Base-by-base conservation (phyloP, 1,140 invertebrate genomes). In the Gonioctena quinquepunctata region DNA sequence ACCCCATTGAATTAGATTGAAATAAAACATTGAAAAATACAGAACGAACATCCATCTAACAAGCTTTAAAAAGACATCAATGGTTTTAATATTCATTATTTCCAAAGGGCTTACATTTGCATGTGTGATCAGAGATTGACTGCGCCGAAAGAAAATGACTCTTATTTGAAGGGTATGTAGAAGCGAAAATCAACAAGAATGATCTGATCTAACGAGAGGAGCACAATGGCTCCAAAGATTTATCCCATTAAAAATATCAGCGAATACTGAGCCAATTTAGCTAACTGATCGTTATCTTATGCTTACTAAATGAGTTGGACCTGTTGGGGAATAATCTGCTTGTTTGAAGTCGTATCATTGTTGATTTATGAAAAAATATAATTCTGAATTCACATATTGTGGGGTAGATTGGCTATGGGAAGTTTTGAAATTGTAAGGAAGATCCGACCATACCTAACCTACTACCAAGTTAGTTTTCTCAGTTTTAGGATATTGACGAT, bases 31-130 rank as follows among this genome's bases (percentile, higher is more conserved):
- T 48, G 7, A 19, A 63, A 63, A 63, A 63, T 16, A 63, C 19
- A 21, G 8, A n/a, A 49, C 61, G 25, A 63, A 63, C 48, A 28
- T 57, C 71, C 66, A 67, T 74, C 69, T 68, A 73, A 75, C 73
- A 75, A 75, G 67, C 70, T 60, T 52, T 26, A 56, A 59, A 75
- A 62, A 69, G 70, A 76, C 75, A 74, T 76, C 75, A 76, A 76
- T 72, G 73, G 75, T 76, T 76, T 76, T 76, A 76, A 73, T 70
- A 73, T 72, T 76, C 75, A 76, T 76, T 76, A 76, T 76, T 76
- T 76, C 70, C 54, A 69, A 76, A 76, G 61, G 66, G 72, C 69
- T 72, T 76, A 74, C 57, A 73, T 76, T 75, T 73, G 70, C 75
- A 76, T 76, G 70, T 76, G 72, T 76, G 70, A 75, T 72, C 66